Conservation (phyloP, 2,797 vertebrate genomes). For the Serranus cabrilla region DNA sequence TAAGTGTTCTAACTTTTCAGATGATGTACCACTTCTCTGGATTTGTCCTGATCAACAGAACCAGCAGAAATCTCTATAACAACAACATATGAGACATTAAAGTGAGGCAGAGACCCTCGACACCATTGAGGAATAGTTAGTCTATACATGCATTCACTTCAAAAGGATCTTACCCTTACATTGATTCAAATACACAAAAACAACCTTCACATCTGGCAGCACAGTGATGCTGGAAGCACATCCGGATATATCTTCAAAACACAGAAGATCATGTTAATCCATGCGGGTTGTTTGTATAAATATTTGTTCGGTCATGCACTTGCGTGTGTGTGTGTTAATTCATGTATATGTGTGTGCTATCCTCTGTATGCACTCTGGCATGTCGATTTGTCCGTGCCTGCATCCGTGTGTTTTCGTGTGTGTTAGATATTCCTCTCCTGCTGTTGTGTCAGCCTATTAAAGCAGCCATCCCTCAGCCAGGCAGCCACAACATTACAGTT, state of each 20-base stretch:
- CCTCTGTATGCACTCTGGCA: neutral
- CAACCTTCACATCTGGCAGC: slow-evolving; percentile 15
- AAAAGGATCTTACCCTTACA: too few relatives aligned
- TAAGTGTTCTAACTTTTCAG: too few relatives aligned
- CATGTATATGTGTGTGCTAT: neutral
- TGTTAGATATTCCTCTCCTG: neutral
- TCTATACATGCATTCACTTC: too few relatives aligned
- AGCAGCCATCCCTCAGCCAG: slow-evolving; percentile 13
- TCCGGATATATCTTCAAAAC: neutral
- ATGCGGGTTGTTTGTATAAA: neutral
- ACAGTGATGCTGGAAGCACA: slow-evolving; percentile 9
- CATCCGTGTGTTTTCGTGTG: neutral
- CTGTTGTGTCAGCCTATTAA: neutral
- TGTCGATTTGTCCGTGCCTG: neutral
- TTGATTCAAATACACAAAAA: slow-evolving; percentile 10
- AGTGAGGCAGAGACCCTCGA: too few relatives aligned
- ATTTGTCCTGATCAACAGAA: too few relatives aligned
- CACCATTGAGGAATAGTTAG: too few relatives aligned
- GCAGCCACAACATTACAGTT: slow-evolving; percentile 23
- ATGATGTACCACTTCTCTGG: too few relatives aligned
- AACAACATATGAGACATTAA: too few relatives aligned
- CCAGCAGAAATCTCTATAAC: too few relatives aligned
- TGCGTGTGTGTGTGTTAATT: neutral
- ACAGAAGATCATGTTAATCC: neutral
- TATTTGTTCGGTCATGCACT: neutral